Evolutionary conservation across 2,113 vertebrate species (phyloP).

Genomic region (Probosciger aterrimus): DNA sequence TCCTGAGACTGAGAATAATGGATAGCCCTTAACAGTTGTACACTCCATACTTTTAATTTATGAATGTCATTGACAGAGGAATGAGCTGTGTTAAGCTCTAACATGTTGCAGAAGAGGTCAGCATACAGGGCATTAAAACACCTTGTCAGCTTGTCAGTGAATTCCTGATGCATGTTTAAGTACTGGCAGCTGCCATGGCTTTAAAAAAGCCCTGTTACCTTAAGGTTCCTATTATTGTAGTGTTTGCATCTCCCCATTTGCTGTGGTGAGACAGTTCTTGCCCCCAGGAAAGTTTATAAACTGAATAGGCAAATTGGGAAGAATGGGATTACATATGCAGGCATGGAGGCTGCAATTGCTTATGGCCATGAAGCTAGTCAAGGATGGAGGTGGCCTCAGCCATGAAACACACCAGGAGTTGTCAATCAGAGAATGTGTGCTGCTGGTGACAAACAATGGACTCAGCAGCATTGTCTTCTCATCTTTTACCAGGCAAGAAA

Average conservation of each 20-base stretch:
- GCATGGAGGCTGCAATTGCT: not conserved
- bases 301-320: not conserved
- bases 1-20: not conserved
- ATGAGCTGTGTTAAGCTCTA: constrained; percentile 1
- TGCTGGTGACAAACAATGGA: fast-evolving
- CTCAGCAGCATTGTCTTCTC: not conserved
- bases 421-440: fast-evolving
- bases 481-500: not conserved
- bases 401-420: fast-evolving
- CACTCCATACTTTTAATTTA: not conserved
- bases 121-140: constrained; percentile 8
- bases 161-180: not conserved
- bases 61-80: not conserved
- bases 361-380: not conserved
- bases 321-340: not conserved
- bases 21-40: not conserved
- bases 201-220: not conserved
- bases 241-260: not conserved
- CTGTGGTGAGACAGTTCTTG: not conserved
- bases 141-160: not conserved
- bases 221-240: not conserved
- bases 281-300: not conserved
- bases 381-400: not conserved
- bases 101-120: constrained; percentile 9
- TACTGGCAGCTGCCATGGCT: not conserved